phyloP scores from a whole-genome alignment of 2,888 invertebrate genomes.

The Rhagonycha fulva region DNA sequence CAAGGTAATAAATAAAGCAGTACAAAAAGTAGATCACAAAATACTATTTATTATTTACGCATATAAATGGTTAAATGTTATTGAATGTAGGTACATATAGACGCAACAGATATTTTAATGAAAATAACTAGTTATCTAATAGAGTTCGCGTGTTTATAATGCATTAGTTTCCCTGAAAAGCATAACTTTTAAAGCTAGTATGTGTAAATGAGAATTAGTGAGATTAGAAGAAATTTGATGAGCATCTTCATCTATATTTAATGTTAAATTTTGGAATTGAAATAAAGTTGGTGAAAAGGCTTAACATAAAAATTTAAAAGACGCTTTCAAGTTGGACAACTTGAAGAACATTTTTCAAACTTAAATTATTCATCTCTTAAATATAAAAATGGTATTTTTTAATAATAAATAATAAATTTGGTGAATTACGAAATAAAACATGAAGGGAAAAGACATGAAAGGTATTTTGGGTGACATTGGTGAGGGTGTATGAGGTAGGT shows the following conservation, averaged over 20 bases:
- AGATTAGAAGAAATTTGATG: neutral
- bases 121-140: no score
- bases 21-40: neutral
- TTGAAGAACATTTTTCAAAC: neutral
- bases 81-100: neutral
- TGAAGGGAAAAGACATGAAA: constrained; percentile 9
- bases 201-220: neutral
- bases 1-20: neutral
- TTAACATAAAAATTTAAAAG: no score
- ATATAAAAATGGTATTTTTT: neutral
- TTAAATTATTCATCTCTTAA: neutral
- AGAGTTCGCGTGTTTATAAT: neutral
- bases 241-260: neutral
- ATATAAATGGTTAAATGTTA: neutral
- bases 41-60: neutral
- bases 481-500: neutral
- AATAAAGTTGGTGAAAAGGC: neutral
- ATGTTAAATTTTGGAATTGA: neutral
- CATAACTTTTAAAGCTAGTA: neutral
- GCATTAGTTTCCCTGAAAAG: no score
- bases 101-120: neutral
- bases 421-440: constrained; percentile 7
- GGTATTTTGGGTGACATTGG: constrained; percentile 20
- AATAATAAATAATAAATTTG: neutral
- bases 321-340: no score